These are phyloP conservation scores for Steromphala cineraria DNA, from an alignment of 2,888 invertebrate species.

Conservation along the genomic window DNA sequence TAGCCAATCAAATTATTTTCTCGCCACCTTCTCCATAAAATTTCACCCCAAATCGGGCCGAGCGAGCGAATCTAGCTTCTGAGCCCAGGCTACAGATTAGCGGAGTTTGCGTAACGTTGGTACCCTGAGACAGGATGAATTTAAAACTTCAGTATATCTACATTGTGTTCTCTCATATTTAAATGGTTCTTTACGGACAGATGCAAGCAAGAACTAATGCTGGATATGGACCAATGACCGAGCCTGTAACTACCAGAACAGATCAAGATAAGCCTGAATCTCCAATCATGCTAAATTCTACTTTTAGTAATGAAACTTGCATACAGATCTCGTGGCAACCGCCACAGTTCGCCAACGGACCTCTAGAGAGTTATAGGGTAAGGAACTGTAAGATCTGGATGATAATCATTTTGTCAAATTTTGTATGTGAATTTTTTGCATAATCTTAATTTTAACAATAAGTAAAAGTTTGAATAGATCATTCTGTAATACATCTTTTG, in stretches of 20 bases:
- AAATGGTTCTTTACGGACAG: constrained; percentile 39
- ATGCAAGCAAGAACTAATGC: constrained; percentile 59
- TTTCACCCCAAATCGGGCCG: too few species aligned
- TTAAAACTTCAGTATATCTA: too few species aligned
- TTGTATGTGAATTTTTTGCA: background rate
- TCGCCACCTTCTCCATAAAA: too few species aligned
- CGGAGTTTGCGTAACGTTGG: too few species aligned
- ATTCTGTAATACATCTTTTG: too few species aligned
- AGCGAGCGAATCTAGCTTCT: too few species aligned
- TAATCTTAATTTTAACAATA: background rate
- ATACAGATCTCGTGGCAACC: constrained; percentile 77
- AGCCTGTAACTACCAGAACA: constrained; percentile 41
- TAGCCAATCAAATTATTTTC: too few species aligned
- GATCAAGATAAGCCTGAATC: constrained; percentile 80
- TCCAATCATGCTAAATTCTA: constrained; percentile 80
- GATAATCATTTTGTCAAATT: background rate
- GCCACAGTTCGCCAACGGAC: constrained; percentile 76
- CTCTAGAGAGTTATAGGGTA: constrained; percentile 72
- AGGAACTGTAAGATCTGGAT: background rate
- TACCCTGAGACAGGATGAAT: too few species aligned
- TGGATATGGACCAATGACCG: constrained; percentile 55
- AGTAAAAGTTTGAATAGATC: too few species aligned
- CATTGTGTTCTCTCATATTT: too few species aligned
- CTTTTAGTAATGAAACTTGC: constrained; percentile 81
- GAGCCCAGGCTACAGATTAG: too few species aligned